Base-by-base conservation (phyloP, 2,797 vertebrate species). In the Hydrophis major region DNA sequence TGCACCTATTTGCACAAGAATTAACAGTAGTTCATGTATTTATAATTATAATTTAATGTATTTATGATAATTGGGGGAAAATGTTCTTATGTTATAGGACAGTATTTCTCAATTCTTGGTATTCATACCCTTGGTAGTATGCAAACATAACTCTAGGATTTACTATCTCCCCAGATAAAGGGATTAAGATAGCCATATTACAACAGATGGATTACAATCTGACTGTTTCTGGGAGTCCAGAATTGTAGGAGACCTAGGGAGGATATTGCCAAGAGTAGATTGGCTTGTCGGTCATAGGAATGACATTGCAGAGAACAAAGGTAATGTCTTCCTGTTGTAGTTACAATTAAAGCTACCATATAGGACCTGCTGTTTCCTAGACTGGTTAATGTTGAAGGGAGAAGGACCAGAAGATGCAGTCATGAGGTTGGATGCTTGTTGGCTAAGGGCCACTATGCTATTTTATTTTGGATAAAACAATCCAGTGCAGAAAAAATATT, bases 1-100 rank as follows among this genome's bases (percentile, higher is more conserved):
- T 83, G 6, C 60, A 60, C 27, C 32, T 27, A 32, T 63, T 42
- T 25, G 55, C 42, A 89, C 92, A 37, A 83, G 18, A 83, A 83
- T 25, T 83, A 83, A 47, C 74, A 47, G 10, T 89, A 89, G 14
- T 37, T 59, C 74, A 91, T 59, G 18, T 91, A 42, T 4, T 22
- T 88, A 56, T 86, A 88, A 4, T 93, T 37, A 1, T 10, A 47
- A 18, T 7, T 18, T 57, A 94, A 90, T 42, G 42, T 25, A 25
- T 25, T 78, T 37, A 53, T 53, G 93, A 6, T 87, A 57, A 92
- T 88, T 14, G 6, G 32, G n/a, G 3, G 12, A 27, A 42, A 86
- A 20, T 69, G 25, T 56, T 25, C n/a, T 56, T 61, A 37, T 55
- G 16, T 89, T 60, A 0, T 27, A 63, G 25, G n/a, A 22, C n/a